phyloP scores from a whole-genome alignment of 2,113 vertebrate genomes.

The Hoplias malabaricus region DNA sequence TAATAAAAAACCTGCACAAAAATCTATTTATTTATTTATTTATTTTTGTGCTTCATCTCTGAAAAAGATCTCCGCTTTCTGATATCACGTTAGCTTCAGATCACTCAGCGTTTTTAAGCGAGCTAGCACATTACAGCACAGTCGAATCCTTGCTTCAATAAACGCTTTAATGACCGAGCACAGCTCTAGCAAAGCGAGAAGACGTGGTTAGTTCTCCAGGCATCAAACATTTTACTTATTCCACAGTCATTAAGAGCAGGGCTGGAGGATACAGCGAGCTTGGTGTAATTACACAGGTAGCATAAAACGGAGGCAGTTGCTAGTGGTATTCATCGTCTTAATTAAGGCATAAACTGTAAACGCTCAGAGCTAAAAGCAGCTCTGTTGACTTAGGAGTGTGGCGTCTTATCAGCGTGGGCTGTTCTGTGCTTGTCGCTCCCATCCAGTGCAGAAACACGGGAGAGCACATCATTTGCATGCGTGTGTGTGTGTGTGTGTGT shows the following conservation, averaged over 20 bases:
- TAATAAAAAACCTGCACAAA: too few species aligned
- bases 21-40: too few species aligned
- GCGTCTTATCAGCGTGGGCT: background rate
- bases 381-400: slow-evolving; percentile 26
- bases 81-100: slow-evolving; percentile 26
- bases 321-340: slow-evolving; percentile 50
- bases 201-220: slow-evolving; percentile 47
- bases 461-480: slow-evolving; percentile 25
- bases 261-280: slow-evolving; percentile 49
- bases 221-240: slow-evolving; percentile 51
- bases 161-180: slow-evolving; percentile 48
- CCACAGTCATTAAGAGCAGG: slow-evolving; percentile 48
- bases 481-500: background rate
- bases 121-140: slow-evolving; percentile 25
- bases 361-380: slow-evolving; percentile 40
- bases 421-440: background rate
- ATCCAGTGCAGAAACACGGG: background rate
- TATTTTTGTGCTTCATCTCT: background rate
- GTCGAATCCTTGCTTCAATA: slow-evolving; percentile 34
- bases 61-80: slow-evolving; percentile 9
- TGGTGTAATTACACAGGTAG: slow-evolving; percentile 54
- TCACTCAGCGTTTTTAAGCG: slow-evolving; percentile 22
- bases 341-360: slow-evolving; percentile 54
- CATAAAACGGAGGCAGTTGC: slow-evolving; percentile 41
- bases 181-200: slow-evolving; percentile 42